phyloP scores from a whole-genome alignment of 2,888 invertebrate genomes.

The Sinohyriopsis cumingii region DNA sequence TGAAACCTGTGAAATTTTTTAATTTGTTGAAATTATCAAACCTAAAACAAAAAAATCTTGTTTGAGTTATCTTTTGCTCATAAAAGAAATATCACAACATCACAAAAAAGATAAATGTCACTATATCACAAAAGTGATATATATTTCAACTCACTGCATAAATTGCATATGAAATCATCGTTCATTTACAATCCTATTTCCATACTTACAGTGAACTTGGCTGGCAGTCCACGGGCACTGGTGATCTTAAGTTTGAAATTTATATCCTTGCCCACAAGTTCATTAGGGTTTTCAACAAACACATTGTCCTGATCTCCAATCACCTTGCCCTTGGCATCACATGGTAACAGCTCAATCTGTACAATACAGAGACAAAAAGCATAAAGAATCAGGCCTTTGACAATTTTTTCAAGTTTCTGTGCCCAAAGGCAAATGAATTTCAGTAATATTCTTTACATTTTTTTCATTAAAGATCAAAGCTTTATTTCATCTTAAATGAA shows the following conservation, averaged over 20 bases:
- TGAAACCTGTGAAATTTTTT: too few relatives aligned
- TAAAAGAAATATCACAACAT: too few relatives aligned
- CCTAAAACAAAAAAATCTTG: too few relatives aligned
- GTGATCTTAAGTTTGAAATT: conserved; percentile 74
- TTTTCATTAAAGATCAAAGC: not conserved
- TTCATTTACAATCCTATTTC: not conserved
- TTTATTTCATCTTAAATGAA: not conserved
- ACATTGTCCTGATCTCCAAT: conserved; percentile 73
- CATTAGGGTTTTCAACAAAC: conserved; percentile 74
- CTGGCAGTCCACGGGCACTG: conserved; percentile 74
- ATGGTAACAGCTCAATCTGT: conserved; percentile 74
- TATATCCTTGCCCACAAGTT: conserved; percentile 73
- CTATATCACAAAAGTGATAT: too few relatives aligned
- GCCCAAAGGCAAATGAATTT: not conserved
- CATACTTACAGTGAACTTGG: conserved; percentile 73
- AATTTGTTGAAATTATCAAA: too few relatives aligned
- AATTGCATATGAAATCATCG: too few relatives aligned
- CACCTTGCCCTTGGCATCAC: conserved; percentile 74
- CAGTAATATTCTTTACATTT: not conserved
- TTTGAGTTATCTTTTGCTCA: too few relatives aligned
- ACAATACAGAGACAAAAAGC: conserved; percentile 4
- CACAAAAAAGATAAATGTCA: too few relatives aligned
- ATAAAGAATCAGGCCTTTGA: not conserved
- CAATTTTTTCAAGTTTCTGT: not conserved
- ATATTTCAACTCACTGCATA: too few relatives aligned